Evolutionary conservation across 2,888 invertebrate genomes (phyloP), one percentile per base, ranked within the genome.

Genomic region (Parascotia fuliginaria): DNA sequence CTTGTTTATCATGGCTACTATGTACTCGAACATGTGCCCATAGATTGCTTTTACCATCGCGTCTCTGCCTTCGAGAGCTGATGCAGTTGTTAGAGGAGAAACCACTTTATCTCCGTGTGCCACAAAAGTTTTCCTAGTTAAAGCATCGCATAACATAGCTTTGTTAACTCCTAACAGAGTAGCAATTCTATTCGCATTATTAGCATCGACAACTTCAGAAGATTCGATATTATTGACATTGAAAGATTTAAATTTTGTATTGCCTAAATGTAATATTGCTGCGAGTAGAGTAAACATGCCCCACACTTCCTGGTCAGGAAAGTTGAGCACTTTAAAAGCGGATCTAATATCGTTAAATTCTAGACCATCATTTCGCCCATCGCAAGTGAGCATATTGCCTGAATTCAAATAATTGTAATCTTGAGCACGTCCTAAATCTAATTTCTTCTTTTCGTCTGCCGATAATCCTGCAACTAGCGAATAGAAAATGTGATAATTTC

Each of bases 401-500:
- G 96, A 96, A 58, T 95, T 95, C 28, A 98, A 91, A 80, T 98
- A 98, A 68, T 93, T 93, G 82, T 97, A 98, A 65, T 96, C 94
- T 7, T 93, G 93, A 0, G 96, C 94, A 27, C 95, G 94, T 6
- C 93, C 93, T 24, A 99, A 87, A 45, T 97, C 96, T 19, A 98
- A 88, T 59, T 94, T 94, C 55, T 94, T 94, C 73, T 96, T 96
- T 77, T 98, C 98, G 0, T 97, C 96, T 11, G 93, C 92, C 0
- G 94, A 93, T 52, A 99, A 84, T 0, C 98, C 99, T 7, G 95
- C 95, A 50, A 99, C 89, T 83, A 99, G 94, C 64, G 97, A 95
- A 83, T 98, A 98, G 89, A 99, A 99, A 58, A 98, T 96, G 81
- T 98, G 98, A 83, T 98, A 99, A 84, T 99, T 99, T 64, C 98